phyloP scores from a whole-genome alignment of 2,888 invertebrate species.

The Dryadula phaetusa region DNA sequence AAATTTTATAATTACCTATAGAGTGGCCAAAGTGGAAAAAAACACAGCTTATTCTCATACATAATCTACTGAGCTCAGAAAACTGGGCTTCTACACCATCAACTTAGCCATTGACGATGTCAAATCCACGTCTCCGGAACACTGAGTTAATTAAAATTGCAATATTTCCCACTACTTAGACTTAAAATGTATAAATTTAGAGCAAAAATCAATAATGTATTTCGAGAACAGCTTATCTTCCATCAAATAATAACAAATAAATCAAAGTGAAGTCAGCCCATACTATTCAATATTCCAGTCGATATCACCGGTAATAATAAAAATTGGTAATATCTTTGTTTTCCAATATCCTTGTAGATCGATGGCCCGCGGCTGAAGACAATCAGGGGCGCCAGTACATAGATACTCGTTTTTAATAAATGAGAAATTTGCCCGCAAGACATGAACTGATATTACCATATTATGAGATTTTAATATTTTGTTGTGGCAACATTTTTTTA shows the following conservation, averaged over 20 bases:
- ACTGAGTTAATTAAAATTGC: too few species aligned
- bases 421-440: conserved; percentile 45
- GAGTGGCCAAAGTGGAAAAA: too few species aligned
- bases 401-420: conserved; percentile 51
- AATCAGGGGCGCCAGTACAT: conserved; percentile 48
- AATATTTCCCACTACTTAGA: too few species aligned
- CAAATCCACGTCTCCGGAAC: too few species aligned
- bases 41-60: too few species aligned
- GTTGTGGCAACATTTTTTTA: not conserved
- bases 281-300: conserved; percentile 36
- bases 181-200: too few species aligned
- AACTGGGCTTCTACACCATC: too few species aligned
- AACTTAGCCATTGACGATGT: too few species aligned
- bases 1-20: too few species aligned
- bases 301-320: conserved; percentile 43
- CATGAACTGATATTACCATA: conserved; percentile 37
- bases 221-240: not conserved
- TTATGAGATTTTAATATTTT: conserved; percentile 33
- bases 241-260: conserved; percentile 9
- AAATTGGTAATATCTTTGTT: conserved; percentile 73
- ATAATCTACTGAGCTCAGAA: too few species aligned
- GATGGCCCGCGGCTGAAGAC: conserved; percentile 64
- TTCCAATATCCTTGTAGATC: conserved; percentile 75
- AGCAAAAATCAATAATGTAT: not conserved
- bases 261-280: conserved; percentile 1